Evolutionary conservation across 2,888 invertebrate genomes (phyloP).

Genomic region (Heliothis peltigera): DNA sequence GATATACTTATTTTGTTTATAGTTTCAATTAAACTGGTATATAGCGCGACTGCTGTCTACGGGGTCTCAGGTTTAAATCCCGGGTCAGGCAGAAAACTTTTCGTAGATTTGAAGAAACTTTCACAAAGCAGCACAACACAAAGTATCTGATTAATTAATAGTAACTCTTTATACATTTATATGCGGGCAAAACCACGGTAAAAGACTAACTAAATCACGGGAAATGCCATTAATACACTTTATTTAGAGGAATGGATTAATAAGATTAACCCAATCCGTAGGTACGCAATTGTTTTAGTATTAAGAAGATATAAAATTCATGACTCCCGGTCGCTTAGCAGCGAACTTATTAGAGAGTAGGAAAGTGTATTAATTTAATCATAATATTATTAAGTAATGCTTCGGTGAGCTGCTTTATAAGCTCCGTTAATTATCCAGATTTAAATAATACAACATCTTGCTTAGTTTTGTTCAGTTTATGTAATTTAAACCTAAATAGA

Average conservation of each 20-base stretch:
- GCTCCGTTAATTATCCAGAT: conserved; percentile 39
- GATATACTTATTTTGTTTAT: no score
- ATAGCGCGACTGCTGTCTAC: no score
- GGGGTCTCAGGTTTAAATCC: no score
- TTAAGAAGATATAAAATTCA: conserved; percentile 58
- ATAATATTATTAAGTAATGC: conserved; percentile 51
- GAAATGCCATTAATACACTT: conserved; percentile 33
- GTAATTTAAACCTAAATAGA: neutral
- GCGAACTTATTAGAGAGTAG: conserved; percentile 39
- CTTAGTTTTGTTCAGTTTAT: conserved; percentile 10
- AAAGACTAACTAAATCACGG: neutral
- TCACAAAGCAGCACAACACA: no score
- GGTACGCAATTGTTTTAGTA: conserved; percentile 43
- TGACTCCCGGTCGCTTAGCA: conserved; percentile 44
- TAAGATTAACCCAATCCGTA: conserved; percentile 43
- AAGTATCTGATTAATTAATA: no score
- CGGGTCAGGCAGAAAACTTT: no score
- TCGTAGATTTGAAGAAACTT: no score
- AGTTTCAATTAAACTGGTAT: no score
- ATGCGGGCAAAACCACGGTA: neutral
- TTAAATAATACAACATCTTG: conserved; percentile 8
- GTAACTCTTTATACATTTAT: no score
- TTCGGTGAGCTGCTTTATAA: conserved; percentile 33
- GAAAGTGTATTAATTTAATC: conserved; percentile 57
- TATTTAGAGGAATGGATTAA: conserved; percentile 42